Evolutionary conservation across 2,113 vertebrate genomes (phyloP).

Genomic region (Lampris incognitus): DNA sequence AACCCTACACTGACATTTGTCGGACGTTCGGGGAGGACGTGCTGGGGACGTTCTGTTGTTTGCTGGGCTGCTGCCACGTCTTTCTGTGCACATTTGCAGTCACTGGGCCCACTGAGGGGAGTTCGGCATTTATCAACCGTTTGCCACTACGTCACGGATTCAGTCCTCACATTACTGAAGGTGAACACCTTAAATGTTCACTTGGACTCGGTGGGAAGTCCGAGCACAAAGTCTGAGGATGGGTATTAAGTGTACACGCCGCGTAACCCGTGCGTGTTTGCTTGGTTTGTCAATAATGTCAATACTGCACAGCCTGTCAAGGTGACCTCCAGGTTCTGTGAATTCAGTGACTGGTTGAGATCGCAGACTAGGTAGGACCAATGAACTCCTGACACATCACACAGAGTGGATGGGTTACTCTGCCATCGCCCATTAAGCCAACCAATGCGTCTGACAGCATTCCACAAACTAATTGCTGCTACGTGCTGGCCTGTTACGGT

Average conservation of each 20-base stretch:
- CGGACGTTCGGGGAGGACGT: no score
- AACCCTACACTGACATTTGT: no score
- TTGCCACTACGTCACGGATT: no score
- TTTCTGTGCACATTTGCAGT: no score
- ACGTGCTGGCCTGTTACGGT: no score
- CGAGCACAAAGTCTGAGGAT: neutral
- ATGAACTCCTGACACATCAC: constrained; percentile 53
- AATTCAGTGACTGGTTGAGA: constrained; percentile 45
- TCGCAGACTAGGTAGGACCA: constrained; percentile 36
- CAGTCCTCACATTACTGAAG: no score
- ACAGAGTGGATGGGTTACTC: constrained; percentile 54
- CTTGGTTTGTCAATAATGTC: constrained; percentile 60
- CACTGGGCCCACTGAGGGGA: no score
- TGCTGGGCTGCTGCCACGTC: no score
- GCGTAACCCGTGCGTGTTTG: constrained; percentile 2
- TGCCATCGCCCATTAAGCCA: constrained; percentile 47
- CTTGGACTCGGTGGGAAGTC: neutral
- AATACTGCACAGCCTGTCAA: constrained; percentile 22
- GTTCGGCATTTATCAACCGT: no score
- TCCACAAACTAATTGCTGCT: constrained; percentile 17
- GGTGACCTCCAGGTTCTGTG: constrained; percentile 22
- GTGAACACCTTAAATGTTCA: no score
- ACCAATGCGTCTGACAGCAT: constrained; percentile 39
- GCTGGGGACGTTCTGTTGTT: no score
- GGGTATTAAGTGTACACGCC: neutral